Evolutionary conservation across 2,797 vertebrate species (phyloP).

Genomic region (Eupleurogrammus muticus): DNA sequence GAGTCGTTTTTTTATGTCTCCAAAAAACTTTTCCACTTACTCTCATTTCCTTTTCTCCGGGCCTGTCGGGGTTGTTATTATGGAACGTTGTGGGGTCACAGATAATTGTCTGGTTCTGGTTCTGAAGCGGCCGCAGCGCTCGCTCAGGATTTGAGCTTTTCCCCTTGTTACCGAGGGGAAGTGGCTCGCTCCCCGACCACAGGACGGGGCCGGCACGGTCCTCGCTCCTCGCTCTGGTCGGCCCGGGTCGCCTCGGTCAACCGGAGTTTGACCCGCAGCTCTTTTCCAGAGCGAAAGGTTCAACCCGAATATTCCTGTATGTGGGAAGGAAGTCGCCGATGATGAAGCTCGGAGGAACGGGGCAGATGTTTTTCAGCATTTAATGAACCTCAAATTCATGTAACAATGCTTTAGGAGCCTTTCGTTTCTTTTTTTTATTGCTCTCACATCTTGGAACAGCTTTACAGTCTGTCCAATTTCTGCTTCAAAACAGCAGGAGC

Average conservation of each 20-base stretch:
- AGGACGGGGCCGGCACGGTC: slow-evolving; percentile 40
- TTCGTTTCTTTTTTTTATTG: slow-evolving; percentile 36
- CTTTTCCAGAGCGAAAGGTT: slow-evolving; percentile 38
- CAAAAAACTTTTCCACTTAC: slow-evolving; percentile 54
- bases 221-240: slow-evolving; percentile 60
- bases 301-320: slow-evolving; percentile 30
- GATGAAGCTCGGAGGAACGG: slow-evolving; percentile 22
- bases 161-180: slow-evolving; percentile 61
- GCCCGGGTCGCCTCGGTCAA: slow-evolving; percentile 64
- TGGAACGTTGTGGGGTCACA: slow-evolving; percentile 71
- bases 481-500: slow-evolving; percentile 39
- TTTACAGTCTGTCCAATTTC: slow-evolving; percentile 26
- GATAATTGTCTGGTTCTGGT: slow-evolving; percentile 69
- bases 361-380: slow-evolving; percentile 36
- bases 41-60: slow-evolving; percentile 59
- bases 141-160: slow-evolving; percentile 66
- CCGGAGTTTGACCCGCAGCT: slow-evolving; percentile 56
- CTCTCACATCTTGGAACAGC: slow-evolving; percentile 3
- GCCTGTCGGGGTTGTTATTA: slow-evolving; percentile 63
- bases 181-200: slow-evolving; percentile 52
- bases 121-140: slow-evolving; percentile 51
- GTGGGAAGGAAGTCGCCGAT: slow-evolving; percentile 14
- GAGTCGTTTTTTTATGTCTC: slow-evolving; percentile 56
- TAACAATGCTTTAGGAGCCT: slow-evolving; percentile 21
- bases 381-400: slow-evolving; percentile 39